Percentiles rank a stretch among this genome's conserved stretches.
Conservation (phyloP, 1,140 invertebrate genomes). For the Meloidogyne exigua region DNA sequence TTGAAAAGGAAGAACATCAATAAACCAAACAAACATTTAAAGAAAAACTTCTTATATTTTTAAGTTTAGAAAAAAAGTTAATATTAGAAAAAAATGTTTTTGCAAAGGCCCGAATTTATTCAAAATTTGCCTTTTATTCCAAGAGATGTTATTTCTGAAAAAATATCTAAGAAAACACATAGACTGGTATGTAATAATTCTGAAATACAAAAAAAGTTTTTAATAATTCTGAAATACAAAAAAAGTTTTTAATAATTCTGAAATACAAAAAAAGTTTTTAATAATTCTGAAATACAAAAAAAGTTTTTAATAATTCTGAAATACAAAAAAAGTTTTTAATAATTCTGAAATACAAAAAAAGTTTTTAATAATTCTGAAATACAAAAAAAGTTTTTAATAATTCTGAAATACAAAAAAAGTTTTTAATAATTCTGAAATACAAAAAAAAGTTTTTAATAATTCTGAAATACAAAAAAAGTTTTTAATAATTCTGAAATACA, state of each 20-base stretch:
- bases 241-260: background rate
- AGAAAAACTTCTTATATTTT: background rate
- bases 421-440: constrained; percentile 1
- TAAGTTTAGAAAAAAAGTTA: no score
- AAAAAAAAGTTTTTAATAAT: no score
- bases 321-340: background rate
- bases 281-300: no score
- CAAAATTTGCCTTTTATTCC: constrained; percentile 26
- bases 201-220: background rate
- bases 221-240: constrained; percentile 1
- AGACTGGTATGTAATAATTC: background rate
- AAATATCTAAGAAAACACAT: background rate
- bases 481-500: no score
- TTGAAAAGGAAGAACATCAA: background rate
- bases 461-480: no score
- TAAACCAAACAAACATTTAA: background rate
- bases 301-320: no score
- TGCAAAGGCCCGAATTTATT: constrained; percentile 2
- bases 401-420: background rate
- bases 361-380: no score
- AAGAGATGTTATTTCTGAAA: background rate
- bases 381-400: no score
- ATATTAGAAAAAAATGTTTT: constrained; percentile 19
- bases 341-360: no score
- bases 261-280: no score